A percentile compares a stretch with the other conserved stretches of the same genome.
These are phyloP conservation scores for Masticophis lateralis DNA, from an alignment of 2,797 vertebrate genomes.

Conservation along the genomic window DNA sequence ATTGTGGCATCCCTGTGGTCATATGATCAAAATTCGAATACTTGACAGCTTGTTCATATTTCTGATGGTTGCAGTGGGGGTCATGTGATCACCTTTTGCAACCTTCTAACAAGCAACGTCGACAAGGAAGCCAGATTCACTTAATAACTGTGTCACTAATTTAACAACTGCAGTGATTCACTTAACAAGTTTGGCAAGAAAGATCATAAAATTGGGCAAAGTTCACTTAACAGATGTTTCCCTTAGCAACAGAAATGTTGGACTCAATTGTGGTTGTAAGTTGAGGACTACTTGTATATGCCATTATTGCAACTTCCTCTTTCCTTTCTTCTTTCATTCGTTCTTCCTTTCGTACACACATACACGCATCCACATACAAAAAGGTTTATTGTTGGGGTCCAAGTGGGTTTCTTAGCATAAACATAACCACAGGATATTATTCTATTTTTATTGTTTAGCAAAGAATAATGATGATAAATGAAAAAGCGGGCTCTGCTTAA, in stretches of 20 bases:
- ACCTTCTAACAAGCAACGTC: no score
- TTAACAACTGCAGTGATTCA: no score
- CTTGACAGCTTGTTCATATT: no score
- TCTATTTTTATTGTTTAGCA: neutral
- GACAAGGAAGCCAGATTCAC: no score
- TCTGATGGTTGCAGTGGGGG: no score
- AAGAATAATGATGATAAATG: neutral
- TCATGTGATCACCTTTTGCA: no score
- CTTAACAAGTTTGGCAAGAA: no score
- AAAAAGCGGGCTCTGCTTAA: neutral
- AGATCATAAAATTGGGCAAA: no score
- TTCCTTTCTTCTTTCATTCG: neutral
- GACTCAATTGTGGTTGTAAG: neutral
- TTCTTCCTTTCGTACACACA: neutral
- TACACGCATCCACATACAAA: neutral
- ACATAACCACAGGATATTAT: neutral
- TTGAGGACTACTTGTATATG: neutral
- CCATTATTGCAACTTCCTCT: neutral
- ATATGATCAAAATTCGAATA: no score
- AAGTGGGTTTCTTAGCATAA: neutral
- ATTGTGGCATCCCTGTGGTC: no score
- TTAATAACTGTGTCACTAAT: no score
- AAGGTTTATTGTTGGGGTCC: neutral
- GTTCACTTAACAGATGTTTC: no score
- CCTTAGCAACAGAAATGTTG: neutral